These are phyloP conservation scores for Nesidiocoris tenuis DNA, from an alignment of 2,888 invertebrate genomes.

Conservation along the genomic window DNA sequence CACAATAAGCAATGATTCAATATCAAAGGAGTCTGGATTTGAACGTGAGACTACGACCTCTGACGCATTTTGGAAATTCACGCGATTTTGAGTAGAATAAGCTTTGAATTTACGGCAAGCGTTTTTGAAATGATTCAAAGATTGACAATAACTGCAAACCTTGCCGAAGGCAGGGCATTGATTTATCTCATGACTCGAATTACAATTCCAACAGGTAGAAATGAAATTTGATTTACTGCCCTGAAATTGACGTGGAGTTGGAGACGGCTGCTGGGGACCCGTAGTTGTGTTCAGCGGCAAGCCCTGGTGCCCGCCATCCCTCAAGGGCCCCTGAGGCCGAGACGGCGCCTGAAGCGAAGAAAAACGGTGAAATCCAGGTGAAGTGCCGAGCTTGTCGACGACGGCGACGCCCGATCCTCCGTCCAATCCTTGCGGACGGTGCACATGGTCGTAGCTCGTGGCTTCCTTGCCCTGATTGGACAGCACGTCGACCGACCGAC, in stretches of 20 bases:
- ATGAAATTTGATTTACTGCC: neutral
- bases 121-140: neutral
- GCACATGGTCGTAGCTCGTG: neutral
- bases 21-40: neutral
- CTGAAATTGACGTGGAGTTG: neutral
- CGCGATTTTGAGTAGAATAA: neutral
- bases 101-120: conserved; percentile 12
- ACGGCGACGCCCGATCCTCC: too few species aligned
- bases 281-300: too few species aligned
- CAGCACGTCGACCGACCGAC: conserved; percentile 1
- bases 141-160: neutral
- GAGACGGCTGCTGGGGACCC: too few species aligned
- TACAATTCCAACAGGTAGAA: neutral
- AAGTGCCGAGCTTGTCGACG: too few species aligned
- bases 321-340: too few species aligned
- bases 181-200: neutral
- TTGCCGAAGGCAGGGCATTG: conserved; percentile 10
- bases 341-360: too few species aligned
- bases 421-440: neutral
- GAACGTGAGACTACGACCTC: neutral
- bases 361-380: too few species aligned
- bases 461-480: too few species aligned
- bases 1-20: neutral
- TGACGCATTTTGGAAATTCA: too few species aligned
- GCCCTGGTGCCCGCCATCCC: too few species aligned